phyloP scores from a whole-genome alignment of 2,113 vertebrate species.

The Menidia beryllina region DNA sequence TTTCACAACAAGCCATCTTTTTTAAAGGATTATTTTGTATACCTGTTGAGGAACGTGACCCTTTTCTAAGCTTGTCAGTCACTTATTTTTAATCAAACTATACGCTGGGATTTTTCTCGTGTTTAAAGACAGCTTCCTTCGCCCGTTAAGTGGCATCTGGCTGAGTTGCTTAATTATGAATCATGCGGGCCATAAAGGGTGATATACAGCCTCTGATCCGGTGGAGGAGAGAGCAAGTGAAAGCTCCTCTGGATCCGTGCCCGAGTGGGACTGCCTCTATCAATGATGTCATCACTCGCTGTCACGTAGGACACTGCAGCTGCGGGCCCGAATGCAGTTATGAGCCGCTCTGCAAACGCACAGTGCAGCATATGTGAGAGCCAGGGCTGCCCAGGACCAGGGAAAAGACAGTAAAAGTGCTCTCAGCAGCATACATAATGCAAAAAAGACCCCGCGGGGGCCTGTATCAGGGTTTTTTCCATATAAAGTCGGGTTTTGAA shows the following conservation, averaged over 20 bases:
- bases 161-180: neutral
- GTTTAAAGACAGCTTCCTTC: neutral
- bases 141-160: neutral
- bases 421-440: constrained; percentile 33
- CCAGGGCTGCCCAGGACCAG: neutral
- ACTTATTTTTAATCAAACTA: neutral
- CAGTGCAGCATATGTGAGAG: neutral
- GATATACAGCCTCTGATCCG: constrained; percentile 6
- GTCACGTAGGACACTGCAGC: constrained; percentile 53
- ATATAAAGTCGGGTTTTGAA: constrained; percentile 28
- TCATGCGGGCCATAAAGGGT: neutral
- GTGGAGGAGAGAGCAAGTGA: constrained; percentile 8
- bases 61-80: neutral
- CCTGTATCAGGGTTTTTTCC: constrained; percentile 4
- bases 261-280: constrained; percentile 33
- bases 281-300: constrained; percentile 29
- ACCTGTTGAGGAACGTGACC: neutral
- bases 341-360: constrained; percentile 6
- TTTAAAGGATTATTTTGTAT: neutral
- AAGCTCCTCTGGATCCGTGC: constrained; percentile 34
- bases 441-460: constrained; percentile 6
- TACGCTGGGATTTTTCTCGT: neutral
- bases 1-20: neutral
- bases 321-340: constrained; percentile 26
- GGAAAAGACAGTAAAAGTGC: neutral